Conservation (phyloP, 2,113 vertebrate species). For the Apaloderma vittatum region DNA sequence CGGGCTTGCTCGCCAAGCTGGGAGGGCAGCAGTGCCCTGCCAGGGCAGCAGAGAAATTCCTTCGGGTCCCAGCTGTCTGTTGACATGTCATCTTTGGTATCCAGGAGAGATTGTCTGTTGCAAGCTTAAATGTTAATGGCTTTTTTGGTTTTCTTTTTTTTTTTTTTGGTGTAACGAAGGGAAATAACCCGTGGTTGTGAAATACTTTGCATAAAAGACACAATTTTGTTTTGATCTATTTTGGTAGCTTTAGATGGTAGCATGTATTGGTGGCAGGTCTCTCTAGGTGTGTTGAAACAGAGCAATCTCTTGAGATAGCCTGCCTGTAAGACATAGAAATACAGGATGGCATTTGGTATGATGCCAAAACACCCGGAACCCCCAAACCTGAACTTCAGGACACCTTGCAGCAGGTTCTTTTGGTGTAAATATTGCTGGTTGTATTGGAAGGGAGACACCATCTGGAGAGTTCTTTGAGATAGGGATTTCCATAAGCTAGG, state of each 20-base stretch:
- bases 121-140: background rate
- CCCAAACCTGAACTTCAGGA: background rate
- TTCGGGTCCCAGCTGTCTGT: background rate
- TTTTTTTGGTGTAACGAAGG: background rate
- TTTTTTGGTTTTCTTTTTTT: background rate
- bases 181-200: background rate
- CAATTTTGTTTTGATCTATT: background rate
- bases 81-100: rapidly evolving
- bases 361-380: rapidly evolving
- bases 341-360: background rate
- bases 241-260: background rate
- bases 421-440: background rate
- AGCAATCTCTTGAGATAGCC: background rate
- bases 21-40: background rate
- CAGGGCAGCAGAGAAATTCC: background rate
- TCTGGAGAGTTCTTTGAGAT: background rate
- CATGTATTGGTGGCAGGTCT: background rate
- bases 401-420: background rate
- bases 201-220: background rate
- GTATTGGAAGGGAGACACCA: too few species aligned
- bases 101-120: background rate
- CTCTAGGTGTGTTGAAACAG: background rate
- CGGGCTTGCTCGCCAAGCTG: background rate
- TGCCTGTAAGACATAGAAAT: background rate
- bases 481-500: background rate